Evolutionary conservation across 2,888 invertebrate genomes (phyloP).

Genomic region (Diplolepis rosae): DNA sequence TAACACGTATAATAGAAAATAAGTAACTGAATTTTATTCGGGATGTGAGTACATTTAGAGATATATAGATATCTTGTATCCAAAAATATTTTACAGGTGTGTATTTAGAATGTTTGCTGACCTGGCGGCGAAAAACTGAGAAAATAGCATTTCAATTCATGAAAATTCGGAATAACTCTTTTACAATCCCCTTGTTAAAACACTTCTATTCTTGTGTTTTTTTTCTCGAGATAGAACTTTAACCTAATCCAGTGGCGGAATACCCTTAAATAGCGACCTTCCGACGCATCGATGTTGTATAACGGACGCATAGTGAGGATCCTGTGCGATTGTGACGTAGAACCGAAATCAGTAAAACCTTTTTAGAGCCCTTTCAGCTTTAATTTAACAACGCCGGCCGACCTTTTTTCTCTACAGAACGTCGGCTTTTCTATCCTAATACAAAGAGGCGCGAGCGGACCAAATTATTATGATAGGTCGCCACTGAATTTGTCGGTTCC

Average conservation of each 20-base stretch:
- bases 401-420: conserved; percentile 40
- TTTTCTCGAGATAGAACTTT: not conserved
- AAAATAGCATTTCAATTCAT: no score
- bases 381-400: conserved; percentile 61
- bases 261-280: conserved; percentile 41
- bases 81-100: no score
- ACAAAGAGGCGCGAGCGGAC: conserved; percentile 73
- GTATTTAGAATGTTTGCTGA: no score
- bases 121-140: no score
- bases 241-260: not conserved
- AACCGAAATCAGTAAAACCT: conserved; percentile 65
- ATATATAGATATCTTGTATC: no score
- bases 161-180: no score
- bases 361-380: conserved; percentile 67
- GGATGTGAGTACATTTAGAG: no score
- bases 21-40: no score
- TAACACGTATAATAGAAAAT: no score
- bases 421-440: conserved; percentile 72
- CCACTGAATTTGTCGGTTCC: conserved; percentile 72
- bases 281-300: conserved; percentile 43
- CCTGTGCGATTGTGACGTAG: conserved; percentile 50
- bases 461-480: conserved; percentile 74
- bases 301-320: conserved; percentile 31
- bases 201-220: not conserved
- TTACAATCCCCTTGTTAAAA: no score